Base-by-base conservation (phyloP, 2,113 vertebrate genomes). In the Larimichthys polyactis region DNA sequence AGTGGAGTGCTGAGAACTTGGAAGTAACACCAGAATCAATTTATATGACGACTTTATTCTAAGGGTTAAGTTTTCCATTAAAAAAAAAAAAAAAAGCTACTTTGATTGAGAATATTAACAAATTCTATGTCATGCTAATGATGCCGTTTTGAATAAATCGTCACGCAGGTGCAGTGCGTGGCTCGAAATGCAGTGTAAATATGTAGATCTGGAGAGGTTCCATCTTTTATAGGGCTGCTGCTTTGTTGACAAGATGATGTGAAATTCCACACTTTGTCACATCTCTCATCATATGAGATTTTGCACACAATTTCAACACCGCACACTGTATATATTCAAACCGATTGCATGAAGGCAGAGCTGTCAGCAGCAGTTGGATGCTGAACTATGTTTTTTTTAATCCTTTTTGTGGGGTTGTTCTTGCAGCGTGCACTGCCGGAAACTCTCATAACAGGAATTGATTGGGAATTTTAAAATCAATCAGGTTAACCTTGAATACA, bases 191-290 rank as follows among this genome's bases (percentile, higher is more conserved):
- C 5, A 27, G 52, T 17, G 20, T 24, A 58, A 62, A 22, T 36
- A 40, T 46, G 19, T 22, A 51, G 44, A 52, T 32, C 4, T 29
- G 71, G 40, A 15, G 2, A 14, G 44, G 17, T n/a, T 60, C 11
- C 10, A 32, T 49, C 8, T 72, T 72, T 59, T 14, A 14, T 46
- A 14, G 11, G 4, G 12, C 44, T 46, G 82, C 90, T 94, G 93
- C 88, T 89, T 78, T 94, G 81, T 58, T 44, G 22, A 94, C 94
- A 91, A 94, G 90, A 91, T 92, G 90, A 89, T 87, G 92, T 48
- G 74, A 90, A 96, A 95, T 74, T 59, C 93, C 90, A 92, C 92
- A 95, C 91, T 92, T 46, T 46, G 44, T 46, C 44, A 46, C 44
- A 14, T 46, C 44, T 46, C 44, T 46, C 36, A 46, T 46, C 44